Evolutionary conservation across 1,140 invertebrate genomes (phyloP).

Genomic region (Latrodectus geometricus): DNA sequence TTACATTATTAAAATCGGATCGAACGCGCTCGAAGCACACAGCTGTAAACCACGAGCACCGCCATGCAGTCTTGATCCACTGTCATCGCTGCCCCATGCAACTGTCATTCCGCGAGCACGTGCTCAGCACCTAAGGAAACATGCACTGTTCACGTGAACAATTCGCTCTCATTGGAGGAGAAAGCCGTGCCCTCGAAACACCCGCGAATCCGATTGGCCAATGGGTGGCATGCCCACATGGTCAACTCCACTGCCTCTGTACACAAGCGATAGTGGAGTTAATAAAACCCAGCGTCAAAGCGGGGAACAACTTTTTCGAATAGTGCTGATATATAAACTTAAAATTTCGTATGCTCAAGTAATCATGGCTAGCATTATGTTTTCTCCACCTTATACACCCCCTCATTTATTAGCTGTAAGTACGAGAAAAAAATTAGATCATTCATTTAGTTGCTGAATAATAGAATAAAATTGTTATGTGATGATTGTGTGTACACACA

Average conservation of each 20-base stretch:
- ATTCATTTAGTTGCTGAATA: neutral
- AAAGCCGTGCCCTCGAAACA: slow-evolving; percentile 55
- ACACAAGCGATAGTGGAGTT: slow-evolving; percentile 15
- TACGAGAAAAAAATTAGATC: slow-evolving; percentile 26
- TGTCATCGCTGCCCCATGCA: slow-evolving; percentile 42
- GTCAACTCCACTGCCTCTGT: slow-evolving; percentile 40
- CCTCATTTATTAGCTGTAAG: slow-evolving; percentile 55
- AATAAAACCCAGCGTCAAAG: slow-evolving; percentile 53
- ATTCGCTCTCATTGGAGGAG: slow-evolving; percentile 10
- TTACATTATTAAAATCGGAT: slow-evolving; percentile 35
- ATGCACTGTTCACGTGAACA: slow-evolving; percentile 58
- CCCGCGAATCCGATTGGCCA: slow-evolving; percentile 19
- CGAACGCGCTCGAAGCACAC: slow-evolving; percentile 4
- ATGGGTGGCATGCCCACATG: slow-evolving; percentile 45
- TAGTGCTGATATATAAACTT: neutral
- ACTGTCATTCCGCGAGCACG: slow-evolving; percentile 56
- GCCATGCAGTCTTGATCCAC: slow-evolving; percentile 52
- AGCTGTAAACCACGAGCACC: slow-evolving; percentile 30
- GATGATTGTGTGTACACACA: neutral
- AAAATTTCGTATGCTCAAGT: slow-evolving; percentile 26
- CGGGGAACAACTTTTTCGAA: slow-evolving; percentile 57
- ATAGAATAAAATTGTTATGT: neutral
- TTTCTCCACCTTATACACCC: slow-evolving; percentile 53
- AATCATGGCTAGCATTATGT: slow-evolving; percentile 52
- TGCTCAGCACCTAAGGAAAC: slow-evolving; percentile 30